These are phyloP conservation scores for Troides helena DNA, from an alignment of 2,888 invertebrate species.

Conservation along the genomic window DNA sequence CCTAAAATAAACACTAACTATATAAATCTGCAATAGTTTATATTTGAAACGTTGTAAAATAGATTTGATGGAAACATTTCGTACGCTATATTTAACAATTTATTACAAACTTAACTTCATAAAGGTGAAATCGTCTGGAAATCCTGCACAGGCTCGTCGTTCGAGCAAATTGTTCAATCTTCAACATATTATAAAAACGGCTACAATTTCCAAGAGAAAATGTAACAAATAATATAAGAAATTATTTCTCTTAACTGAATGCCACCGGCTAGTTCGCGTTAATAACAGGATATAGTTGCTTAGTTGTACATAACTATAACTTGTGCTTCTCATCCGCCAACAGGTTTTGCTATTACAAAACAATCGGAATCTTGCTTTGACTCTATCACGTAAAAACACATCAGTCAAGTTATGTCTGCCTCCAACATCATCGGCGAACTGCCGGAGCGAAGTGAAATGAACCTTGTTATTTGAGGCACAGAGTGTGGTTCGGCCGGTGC, in stretches of 20 bases:
- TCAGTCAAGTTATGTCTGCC: constrained; percentile 48
- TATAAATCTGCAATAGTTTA: too few species aligned
- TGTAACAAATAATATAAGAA: constrained; percentile 12
- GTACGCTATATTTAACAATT: background rate
- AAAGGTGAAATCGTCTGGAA: background rate
- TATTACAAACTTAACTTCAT: background rate
- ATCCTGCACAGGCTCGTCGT: background rate
- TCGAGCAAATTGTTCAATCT: background rate
- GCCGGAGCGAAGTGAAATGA: constrained; percentile 43
- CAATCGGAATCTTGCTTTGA: constrained; percentile 35
- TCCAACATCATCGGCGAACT: constrained; percentile 42
- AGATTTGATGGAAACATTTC: background rate
- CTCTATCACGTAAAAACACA: constrained; percentile 38
- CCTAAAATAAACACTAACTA: too few species aligned
- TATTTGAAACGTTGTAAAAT: background rate
- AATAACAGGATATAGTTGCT: constrained; percentile 26
- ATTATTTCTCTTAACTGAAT: constrained; percentile 18
- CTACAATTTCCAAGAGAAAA: constrained; percentile 10
- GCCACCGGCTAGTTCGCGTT: constrained; percentile 13
- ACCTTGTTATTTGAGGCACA: constrained; percentile 67
- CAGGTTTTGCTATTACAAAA: constrained; percentile 33
- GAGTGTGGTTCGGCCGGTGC: constrained; percentile 51
- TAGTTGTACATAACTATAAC: constrained; percentile 25
- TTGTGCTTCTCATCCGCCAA: constrained; percentile 29
- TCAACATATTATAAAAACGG: background rate